These are phyloP conservation scores for Paramacrobiotus metropolitanus DNA, from an alignment of 1,140 invertebrate species.

Conservation along the genomic window DNA sequence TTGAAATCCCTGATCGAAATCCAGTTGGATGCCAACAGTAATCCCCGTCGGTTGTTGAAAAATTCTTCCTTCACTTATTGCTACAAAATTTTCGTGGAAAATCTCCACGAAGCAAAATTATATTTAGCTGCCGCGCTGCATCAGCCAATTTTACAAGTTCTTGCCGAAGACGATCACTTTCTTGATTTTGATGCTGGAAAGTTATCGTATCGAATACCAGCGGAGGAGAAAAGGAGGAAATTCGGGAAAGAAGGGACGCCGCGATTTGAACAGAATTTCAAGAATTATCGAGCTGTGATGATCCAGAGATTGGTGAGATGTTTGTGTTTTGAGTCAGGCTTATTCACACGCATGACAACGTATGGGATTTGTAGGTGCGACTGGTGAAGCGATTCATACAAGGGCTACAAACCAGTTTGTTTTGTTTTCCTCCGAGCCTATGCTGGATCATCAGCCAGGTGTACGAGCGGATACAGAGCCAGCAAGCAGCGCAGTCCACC, in stretches of 20 bases:
- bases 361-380: constrained; percentile 50
- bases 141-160: constrained; percentile 65
- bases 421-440: constrained; percentile 59
- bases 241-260: constrained; percentile 48
- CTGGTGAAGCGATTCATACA: constrained; percentile 57
- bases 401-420: constrained; percentile 59
- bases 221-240: constrained; percentile 40
- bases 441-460: constrained; percentile 33
- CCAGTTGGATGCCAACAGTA: constrained; percentile 50
- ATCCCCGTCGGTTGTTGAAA: constrained; percentile 54
- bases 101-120: constrained; percentile 63
- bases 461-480: constrained; percentile 25
- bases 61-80: constrained; percentile 65
- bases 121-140: constrained; percentile 77
- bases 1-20: constrained; percentile 55
- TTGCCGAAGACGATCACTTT: constrained; percentile 75
- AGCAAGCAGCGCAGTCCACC: constrained; percentile 20
- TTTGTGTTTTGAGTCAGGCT: too few species aligned
- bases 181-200: constrained; percentile 77
- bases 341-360: too few species aligned
- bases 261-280: constrained; percentile 42
- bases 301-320: constrained; percentile 1
- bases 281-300: constrained; percentile 46
- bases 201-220: constrained; percentile 42
- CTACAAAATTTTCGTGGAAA: constrained; percentile 68